Percentiles rank a stretch among this genome's conserved stretches.
phyloP scores from a whole-genome alignment of 2,888 invertebrate genomes.

The Pandemis heparana region DNA sequence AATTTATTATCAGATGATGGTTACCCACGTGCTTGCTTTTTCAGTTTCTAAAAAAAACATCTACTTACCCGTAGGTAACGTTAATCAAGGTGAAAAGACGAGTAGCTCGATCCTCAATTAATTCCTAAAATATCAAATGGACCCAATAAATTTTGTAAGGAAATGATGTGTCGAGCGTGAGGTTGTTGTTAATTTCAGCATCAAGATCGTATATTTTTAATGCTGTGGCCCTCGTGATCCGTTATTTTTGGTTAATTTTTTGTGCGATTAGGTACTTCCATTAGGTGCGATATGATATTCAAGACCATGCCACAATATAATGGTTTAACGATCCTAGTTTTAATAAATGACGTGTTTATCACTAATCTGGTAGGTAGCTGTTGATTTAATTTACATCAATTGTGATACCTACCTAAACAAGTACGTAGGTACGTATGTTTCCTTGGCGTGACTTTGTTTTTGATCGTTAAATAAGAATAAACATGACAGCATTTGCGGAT shows the following conservation, averaged over 20 bases:
- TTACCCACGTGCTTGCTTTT: not conserved
- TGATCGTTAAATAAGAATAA: not conserved
- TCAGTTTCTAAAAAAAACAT: not conserved
- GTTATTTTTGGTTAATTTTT: conserved; percentile 17
- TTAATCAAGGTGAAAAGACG: not conserved
- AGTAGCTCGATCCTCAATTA: conserved; percentile 10
- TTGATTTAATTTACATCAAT: not conserved
- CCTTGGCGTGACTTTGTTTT: not conserved
- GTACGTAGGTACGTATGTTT: not conserved
- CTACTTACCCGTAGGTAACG: not conserved
- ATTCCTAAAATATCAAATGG: conserved; percentile 26
- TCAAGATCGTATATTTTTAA: conserved; percentile 38
- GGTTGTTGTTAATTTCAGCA: conserved; percentile 26
- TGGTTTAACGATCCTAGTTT: not conserved
- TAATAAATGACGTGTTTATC: not conserved
- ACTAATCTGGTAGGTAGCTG: not conserved
- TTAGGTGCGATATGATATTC: not conserved
- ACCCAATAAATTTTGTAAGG: conserved; percentile 38
- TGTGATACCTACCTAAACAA: not conserved
- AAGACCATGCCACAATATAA: not conserved
- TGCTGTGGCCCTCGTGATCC: conserved; percentile 10
- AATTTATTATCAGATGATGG: not conserved
- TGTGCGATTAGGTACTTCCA: not conserved
- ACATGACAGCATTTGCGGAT: not conserved
- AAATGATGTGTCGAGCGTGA: conserved; percentile 30